phyloP scores from a whole-genome alignment of 2,113 vertebrate genomes.

The Myrmecobius fasciatus region DNA sequence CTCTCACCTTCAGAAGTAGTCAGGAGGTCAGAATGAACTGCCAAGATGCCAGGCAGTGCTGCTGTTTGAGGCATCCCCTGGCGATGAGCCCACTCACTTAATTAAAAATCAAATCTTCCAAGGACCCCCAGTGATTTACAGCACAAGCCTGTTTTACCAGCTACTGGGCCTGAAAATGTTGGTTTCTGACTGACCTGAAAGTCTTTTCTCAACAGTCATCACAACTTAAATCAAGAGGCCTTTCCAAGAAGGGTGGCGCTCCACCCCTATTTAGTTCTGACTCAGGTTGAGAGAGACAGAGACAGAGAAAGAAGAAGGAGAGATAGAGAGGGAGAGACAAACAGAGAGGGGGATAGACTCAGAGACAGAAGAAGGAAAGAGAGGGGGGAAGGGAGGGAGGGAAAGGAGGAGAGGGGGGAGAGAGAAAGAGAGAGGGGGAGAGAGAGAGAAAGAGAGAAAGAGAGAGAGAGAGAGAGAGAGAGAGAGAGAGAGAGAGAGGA shows the following conservation, averaged over 20 bases:
- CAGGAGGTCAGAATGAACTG: not conserved
- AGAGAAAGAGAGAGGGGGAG: too few relatives aligned
- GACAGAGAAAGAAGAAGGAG: too few relatives aligned
- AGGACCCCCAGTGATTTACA: not conserved
- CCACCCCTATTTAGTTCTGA: not conserved
- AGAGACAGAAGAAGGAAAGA: too few relatives aligned
- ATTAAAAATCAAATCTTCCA: conserved; percentile 15
- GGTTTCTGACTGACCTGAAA: conserved; percentile 22
- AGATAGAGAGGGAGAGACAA: too few relatives aligned
- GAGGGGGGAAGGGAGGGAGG: too few relatives aligned
- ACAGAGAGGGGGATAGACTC: too few relatives aligned
- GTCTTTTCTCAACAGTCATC: not conserved
- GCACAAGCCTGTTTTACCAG: not conserved
- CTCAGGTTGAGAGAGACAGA: not conserved
- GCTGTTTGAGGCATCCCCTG: not conserved
- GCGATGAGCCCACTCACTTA: not conserved
- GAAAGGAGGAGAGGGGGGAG: too few relatives aligned
- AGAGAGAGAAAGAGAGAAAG: too few relatives aligned
- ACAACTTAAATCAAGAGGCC: not conserved
- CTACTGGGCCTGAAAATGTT: not conserved
- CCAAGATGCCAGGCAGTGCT: not conserved
- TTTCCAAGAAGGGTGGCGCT: not conserved
- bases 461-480: too few relatives aligned
- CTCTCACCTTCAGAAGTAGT: not conserved
- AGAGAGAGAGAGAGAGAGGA: too few relatives aligned